Evolutionary conservation across 2,113 vertebrate genomes (phyloP).

Genomic region (Aptenodytes patagonicus): DNA sequence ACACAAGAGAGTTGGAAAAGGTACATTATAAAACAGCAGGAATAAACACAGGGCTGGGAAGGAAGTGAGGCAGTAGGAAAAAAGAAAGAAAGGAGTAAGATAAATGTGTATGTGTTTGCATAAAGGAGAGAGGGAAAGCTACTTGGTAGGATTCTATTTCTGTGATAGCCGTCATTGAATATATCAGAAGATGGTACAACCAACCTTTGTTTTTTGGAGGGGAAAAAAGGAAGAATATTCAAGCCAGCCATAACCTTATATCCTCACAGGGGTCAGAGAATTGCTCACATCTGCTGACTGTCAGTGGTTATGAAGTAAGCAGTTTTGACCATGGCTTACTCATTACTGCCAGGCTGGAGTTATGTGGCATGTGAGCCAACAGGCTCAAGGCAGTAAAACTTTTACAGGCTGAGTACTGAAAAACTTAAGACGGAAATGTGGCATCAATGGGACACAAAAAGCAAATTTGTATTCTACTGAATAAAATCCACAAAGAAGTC

Average conservation of each 20-base stretch:
- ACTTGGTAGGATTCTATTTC: neutral
- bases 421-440: conserved; percentile 29
- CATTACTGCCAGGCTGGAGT: conserved; percentile 43
- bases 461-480: conserved; percentile 26
- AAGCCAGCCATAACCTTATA: neutral
- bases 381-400: conserved; percentile 45
- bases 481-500: neutral
- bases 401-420: conserved; percentile 63
- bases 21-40: neutral
- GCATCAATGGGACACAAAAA: conserved; percentile 18
- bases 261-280: neutral
- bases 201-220: neutral
- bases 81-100: neutral
- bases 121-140: neutral
- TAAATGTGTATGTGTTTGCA: neutral
- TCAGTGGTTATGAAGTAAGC: conserved; percentile 60
- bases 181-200: neutral
- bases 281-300: conserved; percentile 54
- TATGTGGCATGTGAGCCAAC: neutral
- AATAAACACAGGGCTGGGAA: neutral
- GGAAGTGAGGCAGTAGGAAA: neutral
- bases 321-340: conserved; percentile 44
- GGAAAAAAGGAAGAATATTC: neutral
- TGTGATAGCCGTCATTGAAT: neutral
- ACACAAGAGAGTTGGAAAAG: neutral